Base-by-base conservation (phyloP, 2,888 invertebrate species). In the Archips xylosteana region DNA sequence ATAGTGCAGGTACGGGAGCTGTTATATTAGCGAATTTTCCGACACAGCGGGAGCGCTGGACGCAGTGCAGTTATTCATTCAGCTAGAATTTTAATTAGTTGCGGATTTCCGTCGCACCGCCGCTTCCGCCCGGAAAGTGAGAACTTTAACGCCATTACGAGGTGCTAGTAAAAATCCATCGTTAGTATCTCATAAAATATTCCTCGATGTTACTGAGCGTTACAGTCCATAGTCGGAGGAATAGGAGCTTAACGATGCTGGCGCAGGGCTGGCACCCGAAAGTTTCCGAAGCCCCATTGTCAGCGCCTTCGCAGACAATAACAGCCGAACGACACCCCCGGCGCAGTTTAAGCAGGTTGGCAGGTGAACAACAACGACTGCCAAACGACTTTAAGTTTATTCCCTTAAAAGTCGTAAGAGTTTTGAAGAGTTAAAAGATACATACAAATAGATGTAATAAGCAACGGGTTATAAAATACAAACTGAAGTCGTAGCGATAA, bases 21-120 rank as follows among this genome's bases (percentile, higher is more conserved):
- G 80, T 81, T 79, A 23, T 78, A 79, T 80, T 80, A 75, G 77
- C 77, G 80, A 80, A 81, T 81, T 81, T 83, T 80, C 68, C 76
- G 66, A 80, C 79, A 80, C 76, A 81, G 79, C 78, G 80, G 75
- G 45, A 57, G 61, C 62, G 66, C 81, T 80, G 79, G 83, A 70
- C 83, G 88, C 88, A 88, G 78, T 89, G 89, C 90, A 91, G 89
- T 92, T 87, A 90, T 86, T 91, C 87, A 91, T 89, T 88, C 85
- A 82, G 80, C 89, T 90, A 88, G 87, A 91, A 91, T 92, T 91
- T 91, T 92, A 92, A 92, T 92, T 90, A 91, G 89, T 88, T 89
- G 87, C 90, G 90, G 89, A 89, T 88, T 87, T 88, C 88, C 89
- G 87, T 80, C 79, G 84, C 82, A 79, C 82, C 83, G 84, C 85